Evolutionary conservation across 1,140 invertebrate species (phyloP), one percentile per base, ranked within the genome.

Genomic region (Camponotus floridanus): DNA sequence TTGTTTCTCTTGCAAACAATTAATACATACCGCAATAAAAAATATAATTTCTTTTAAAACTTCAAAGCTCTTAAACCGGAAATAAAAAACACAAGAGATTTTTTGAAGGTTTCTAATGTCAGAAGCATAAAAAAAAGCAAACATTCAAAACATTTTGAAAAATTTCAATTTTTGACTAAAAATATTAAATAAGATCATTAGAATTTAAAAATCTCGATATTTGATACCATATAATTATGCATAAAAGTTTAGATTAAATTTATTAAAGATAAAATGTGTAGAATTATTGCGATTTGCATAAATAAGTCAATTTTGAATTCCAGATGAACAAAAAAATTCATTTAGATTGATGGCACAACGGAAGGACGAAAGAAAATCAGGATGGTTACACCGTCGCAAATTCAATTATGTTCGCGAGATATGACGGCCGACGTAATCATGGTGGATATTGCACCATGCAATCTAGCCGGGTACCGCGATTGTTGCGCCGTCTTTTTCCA

Each of bases 361-460:
- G n/a, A 15, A 15, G 31, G 2, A 11, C 57, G 55, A 73, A 88
- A 64, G 86, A 76, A 64, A 55, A 61, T 42, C 57, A 31, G 21
- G 26, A 55, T 48, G 51, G 62, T 11, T 45, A 73, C 84, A 68
- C 62, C 71, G 76, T 89, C 85, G 78, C 61, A 71, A 86, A 89
- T 89, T 89, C 88, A 89, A 89, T 88, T 89, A 89, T 71, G 73
- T 51, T 26, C 48, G 61, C 36, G 59, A 83, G 57, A 88, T 86
- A 81, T 80, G 88, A 86, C 87, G 83, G 83, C 57, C 70, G 70
- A 70, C 61, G 73, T 88, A 89, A 89, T 89, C 78, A 86, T 73
- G 59, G 51, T 62, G 57, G 74, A 71, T 88, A 89, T 89, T 88
- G 84, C 64, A 65, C 11, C 59, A 68, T 36, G 73, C 84, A 65